Base-by-base conservation (phyloP, 2,888 invertebrate species). In the Odontocolon sp. region DNA sequence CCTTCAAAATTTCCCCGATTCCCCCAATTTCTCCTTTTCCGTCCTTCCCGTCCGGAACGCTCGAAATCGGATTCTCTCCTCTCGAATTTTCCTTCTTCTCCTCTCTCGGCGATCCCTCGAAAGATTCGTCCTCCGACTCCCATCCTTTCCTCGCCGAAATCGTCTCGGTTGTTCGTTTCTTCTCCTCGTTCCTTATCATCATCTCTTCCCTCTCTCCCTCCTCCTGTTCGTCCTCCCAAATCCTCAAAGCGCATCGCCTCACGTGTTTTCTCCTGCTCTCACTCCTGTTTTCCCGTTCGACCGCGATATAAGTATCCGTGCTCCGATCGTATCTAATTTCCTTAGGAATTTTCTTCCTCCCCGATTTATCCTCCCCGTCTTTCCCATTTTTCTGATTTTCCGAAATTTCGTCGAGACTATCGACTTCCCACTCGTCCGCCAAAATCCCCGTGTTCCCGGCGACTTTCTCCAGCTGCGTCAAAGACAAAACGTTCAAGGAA, bases 181-280 rank as follows among this genome's bases (percentile, higher is more conserved):
- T 79, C 6, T 82, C 85, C 3, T 84, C 78, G 18, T 83, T 75
- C 6, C 82, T 76, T 9, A 87, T 75, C 82, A 87, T 68, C 68
- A 87, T 79, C 45, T 85, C 87, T 52, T 90, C 88, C 2, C 84
- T 84, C 28, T 88, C 89, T 0, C 86, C 90, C 67, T 90, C 89
- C 23, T 90, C 90, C 11, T 87, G 86, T n/a, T 90, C 90, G 2
- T 87, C 88, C 50, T 90, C 90, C 90, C 90, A 90, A 21, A 90
- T 89, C 71, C 89, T 85, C 47, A 87, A 84, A 0, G 89, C 83
- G 8, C 85, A 87, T 3, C 86, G 38, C 11, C 86, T 81, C 5
- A 84, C 81, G 8, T 84, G 79, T 18, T 82, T 84, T 45, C 83
- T 85, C 16, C 82, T 85, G 9, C 64, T 81, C 9, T 87, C 87